These are phyloP conservation scores for Ranitomeya imitator DNA, from an alignment of 2,113 vertebrate genomes.

Conservation along the genomic window DNA sequence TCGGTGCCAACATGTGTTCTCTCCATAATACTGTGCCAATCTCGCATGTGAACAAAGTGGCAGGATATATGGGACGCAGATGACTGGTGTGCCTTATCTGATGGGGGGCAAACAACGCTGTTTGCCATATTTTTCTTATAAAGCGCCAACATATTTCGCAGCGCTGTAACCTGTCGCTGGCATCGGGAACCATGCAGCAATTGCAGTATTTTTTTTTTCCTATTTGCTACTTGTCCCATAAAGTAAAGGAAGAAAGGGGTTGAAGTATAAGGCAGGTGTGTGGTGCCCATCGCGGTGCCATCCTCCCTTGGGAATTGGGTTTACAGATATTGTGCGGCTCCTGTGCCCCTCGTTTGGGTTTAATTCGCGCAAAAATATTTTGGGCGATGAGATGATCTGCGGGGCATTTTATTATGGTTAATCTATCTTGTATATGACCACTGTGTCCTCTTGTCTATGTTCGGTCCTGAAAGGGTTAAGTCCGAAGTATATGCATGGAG, in stretches of 20 bases:
- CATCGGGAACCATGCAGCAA: neutral
- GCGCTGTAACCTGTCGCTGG: neutral
- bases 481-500: too few relatives aligned
- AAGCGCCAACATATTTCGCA: too few relatives aligned
- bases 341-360: neutral
- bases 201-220: neutral
- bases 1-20: neutral
- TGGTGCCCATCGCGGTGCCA: neutral
- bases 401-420: neutral
- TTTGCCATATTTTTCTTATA: neutral
- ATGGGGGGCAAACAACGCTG: neutral
- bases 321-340: conserved; percentile 20
- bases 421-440: neutral
- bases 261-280: neutral
- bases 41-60: neutral
- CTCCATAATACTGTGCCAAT: neutral
- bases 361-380: neutral
- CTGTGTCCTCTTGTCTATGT: neutral
- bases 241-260: neutral
- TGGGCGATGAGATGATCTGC: neutral
- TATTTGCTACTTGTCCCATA: neutral
- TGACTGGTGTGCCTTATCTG: too few relatives aligned
- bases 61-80: neutral
- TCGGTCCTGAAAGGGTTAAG: too few relatives aligned
- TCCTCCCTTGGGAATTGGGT: neutral